Evolutionary conservation across 1,140 invertebrate species (phyloP).

Genomic region (Atta cephalotes): DNA sequence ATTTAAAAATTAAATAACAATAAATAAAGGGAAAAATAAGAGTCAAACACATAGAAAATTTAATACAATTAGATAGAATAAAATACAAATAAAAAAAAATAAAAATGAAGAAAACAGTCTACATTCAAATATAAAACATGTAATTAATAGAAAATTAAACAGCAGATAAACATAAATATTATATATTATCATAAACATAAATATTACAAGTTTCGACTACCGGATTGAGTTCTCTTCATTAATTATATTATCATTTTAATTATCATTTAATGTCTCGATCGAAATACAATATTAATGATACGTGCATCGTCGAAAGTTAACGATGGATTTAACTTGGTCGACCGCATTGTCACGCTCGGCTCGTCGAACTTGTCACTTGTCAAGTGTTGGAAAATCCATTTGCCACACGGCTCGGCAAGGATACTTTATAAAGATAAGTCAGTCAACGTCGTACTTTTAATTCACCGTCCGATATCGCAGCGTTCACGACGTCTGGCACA

Average conservation of each 20-base stretch:
- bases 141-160: no score
- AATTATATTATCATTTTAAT: no score
- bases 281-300: slow-evolving; percentile 6
- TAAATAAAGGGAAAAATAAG: no score
- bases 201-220: no score
- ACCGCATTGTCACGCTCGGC: neutral
- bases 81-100: no score
- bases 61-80: no score
- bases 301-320: slow-evolving; percentile 11
- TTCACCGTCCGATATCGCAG: slow-evolving; percentile 7
- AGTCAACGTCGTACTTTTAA: slow-evolving; percentile 41
- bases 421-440: slow-evolving; percentile 43
- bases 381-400: slow-evolving; percentile 43
- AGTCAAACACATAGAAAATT: no score
- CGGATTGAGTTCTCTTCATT: no score
- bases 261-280: slow-evolving; percentile 12
- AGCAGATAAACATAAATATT: no score
- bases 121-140: no score
- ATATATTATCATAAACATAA: no score
- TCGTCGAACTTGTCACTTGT: slow-evolving; percentile 47
- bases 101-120: no score
- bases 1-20: neutral
- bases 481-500: slow-evolving; percentile 36
- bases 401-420: slow-evolving; percentile 6
- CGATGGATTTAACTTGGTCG: slow-evolving; percentile 26